Percentiles rank a stretch among this genome's conserved stretches.
Evolutionary conservation across 2,888 invertebrate genomes (phyloP).

Genomic region (Cerastis leucographa): DNA sequence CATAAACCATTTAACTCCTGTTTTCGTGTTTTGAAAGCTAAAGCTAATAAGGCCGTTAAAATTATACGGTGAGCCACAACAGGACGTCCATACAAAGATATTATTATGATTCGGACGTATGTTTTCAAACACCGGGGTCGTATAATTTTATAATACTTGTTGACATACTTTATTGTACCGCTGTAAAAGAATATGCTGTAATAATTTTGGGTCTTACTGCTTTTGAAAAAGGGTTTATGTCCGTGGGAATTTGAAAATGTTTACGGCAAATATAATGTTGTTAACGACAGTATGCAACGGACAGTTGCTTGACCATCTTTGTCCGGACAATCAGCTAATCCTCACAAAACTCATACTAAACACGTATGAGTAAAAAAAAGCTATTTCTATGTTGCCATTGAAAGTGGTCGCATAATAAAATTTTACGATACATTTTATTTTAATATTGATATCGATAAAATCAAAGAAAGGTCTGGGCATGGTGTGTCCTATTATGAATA

Average conservation of each 20-base stretch:
- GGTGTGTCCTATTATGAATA: constrained; percentile 70
- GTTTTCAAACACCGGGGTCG: constrained; percentile 84
- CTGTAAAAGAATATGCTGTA: constrained; percentile 27
- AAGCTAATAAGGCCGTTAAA: constrained; percentile 86
- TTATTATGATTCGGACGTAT: constrained; percentile 80
- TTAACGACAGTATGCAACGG: constrained; percentile 61
- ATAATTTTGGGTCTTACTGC: constrained; percentile 58
- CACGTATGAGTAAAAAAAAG: constrained; percentile 74
- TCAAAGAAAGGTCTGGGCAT: constrained; percentile 73
- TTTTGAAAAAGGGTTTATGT: constrained; percentile 5
- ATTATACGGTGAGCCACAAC: constrained; percentile 80
- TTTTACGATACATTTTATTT: constrained; percentile 81
- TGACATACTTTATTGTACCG: constrained; percentile 70
- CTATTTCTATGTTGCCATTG: constrained; percentile 62
- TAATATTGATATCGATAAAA: constrained; percentile 81
- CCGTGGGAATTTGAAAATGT: neutral
- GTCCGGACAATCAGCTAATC: constrained; percentile 79
- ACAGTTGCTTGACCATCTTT: constrained; percentile 74
- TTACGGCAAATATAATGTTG: constrained; percentile 59
- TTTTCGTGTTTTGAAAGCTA: constrained; percentile 83
- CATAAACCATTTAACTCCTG: constrained; percentile 81
- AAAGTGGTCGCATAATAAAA: constrained; percentile 77
- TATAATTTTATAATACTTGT: constrained; percentile 84
- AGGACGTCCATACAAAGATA: constrained; percentile 80
- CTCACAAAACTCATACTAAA: constrained; percentile 70